Conservation (phyloP, 2,888 invertebrate species). For the Coecobrya sp. region DNA sequence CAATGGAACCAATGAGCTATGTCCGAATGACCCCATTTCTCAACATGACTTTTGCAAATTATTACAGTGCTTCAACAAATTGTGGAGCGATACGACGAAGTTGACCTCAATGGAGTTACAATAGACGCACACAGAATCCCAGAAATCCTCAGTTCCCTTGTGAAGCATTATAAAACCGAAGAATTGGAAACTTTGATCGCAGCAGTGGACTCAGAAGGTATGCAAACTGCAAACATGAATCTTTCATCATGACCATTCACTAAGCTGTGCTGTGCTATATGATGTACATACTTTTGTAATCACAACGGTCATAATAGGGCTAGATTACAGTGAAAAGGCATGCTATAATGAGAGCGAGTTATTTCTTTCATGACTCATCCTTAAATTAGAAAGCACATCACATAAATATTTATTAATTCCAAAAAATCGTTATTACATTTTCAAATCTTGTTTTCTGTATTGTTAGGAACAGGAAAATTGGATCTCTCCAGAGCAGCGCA, state of each 20-base stretch:
- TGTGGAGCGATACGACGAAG: slow-evolving; percentile 78
- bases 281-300: too few relatives aligned
- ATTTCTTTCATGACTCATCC: too few relatives aligned
- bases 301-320: too few relatives aligned
- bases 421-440: background rate
- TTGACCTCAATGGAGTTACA: slow-evolving; percentile 81
- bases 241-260: slow-evolving; percentile 24
- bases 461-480: slow-evolving; percentile 83
- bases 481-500: slow-evolving; percentile 82
- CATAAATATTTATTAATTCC: background rate
- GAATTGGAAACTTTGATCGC: slow-evolving; percentile 81
- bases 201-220: slow-evolving; percentile 84
- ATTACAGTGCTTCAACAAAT: slow-evolving; percentile 81
- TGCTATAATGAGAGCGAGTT: too few relatives aligned
- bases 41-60: slow-evolving; percentile 31
- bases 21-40: slow-evolving; percentile 70
- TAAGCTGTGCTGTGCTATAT: too few relatives aligned
- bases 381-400: too few relatives aligned
- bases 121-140: slow-evolving; percentile 82
- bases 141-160: slow-evolving; percentile 82
- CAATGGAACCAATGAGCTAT: slow-evolving; percentile 67
- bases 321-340: too few relatives aligned
- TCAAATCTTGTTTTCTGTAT: background rate
- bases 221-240: background rate
- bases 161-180: slow-evolving; percentile 80